Evolutionary conservation across 1,140 invertebrate genomes (phyloP).

Genomic region (Notospermus geniculatus): DNA sequence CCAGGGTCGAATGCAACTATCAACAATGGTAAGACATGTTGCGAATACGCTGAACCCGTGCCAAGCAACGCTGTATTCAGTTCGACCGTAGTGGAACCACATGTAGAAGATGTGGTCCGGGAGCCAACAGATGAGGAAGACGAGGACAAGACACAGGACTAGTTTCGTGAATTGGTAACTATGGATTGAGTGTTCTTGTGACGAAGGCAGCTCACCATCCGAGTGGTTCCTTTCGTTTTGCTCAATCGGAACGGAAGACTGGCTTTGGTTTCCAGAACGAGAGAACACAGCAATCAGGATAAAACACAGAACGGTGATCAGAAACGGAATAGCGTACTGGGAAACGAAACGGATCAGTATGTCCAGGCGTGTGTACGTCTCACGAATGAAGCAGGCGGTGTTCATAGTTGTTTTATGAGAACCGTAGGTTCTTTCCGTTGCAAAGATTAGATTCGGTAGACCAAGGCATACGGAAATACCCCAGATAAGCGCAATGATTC

Average conservation of each 20-base stretch:
- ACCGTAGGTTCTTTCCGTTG: constrained; percentile 73
- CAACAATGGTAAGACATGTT: constrained; percentile 67
- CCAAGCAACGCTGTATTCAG: constrained; percentile 82
- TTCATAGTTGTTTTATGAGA: constrained; percentile 56
- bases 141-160: constrained; percentile 79
- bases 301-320: constrained; percentile 79
- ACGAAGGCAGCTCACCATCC: too few species aligned
- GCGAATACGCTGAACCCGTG: constrained; percentile 75
- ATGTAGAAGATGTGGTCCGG: constrained; percentile 75
- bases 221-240: constrained; percentile 17
- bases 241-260: constrained; percentile 71
- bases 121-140: constrained; percentile 86
- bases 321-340: constrained; percentile 78
- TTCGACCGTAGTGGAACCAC: constrained; percentile 81
- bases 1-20: constrained; percentile 90
- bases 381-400: constrained; percentile 59
- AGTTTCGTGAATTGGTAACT: constrained; percentile 83
- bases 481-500: constrained; percentile 80
- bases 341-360: constrained; percentile 72
- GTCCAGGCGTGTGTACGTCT: constrained; percentile 63
- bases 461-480: constrained; percentile 71
- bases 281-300: constrained; percentile 37
- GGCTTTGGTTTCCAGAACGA: constrained; percentile 4
- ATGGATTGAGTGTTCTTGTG: too few species aligned
- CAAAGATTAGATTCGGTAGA: constrained; percentile 72